Evolutionary conservation across 2,888 invertebrate species (phyloP).

Genomic region (Cephus nigrinus): DNA sequence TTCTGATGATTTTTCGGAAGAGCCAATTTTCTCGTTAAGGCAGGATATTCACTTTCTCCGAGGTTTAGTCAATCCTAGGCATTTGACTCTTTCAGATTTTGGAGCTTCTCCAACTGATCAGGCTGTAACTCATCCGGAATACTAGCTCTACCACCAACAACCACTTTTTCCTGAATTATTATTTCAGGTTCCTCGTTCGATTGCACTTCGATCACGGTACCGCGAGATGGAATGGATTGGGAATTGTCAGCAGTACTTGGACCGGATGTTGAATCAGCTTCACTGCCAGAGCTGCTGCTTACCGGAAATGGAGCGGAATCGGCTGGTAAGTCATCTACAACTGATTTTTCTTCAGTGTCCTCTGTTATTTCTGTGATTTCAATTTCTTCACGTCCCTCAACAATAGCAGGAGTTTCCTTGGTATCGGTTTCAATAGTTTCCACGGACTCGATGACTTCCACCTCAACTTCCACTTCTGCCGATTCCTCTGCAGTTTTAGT

Average conservation of each 20-base stretch:
- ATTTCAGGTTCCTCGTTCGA: constrained; percentile 48
- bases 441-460: constrained; percentile 27
- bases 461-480: constrained; percentile 25
- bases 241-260: constrained; percentile 75
- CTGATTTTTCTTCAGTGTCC: constrained; percentile 60
- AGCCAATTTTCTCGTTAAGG: constrained; percentile 58
- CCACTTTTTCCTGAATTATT: constrained; percentile 62
- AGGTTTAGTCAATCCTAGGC: constrained; percentile 74
- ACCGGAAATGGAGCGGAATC: constrained; percentile 72
- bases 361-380: constrained; percentile 47
- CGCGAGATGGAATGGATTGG: constrained; percentile 66
- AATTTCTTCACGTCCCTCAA: constrained; percentile 30
- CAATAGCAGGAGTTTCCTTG: constrained; percentile 6
- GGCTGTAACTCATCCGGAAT: constrained; percentile 91
- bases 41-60: constrained; percentile 53
- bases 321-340: constrained; percentile 70
- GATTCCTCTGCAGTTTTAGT: constrained; percentile 34
- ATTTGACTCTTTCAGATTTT: constrained; percentile 91
- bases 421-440: constrained; percentile 14
- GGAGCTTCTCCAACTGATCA: constrained; percentile 87
- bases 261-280: constrained; percentile 73
- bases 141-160: constrained; percentile 83
- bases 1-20: constrained; percentile 62
- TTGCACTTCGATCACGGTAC: constrained; percentile 43
- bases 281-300: constrained; percentile 77